Conservation (phyloP, 2,888 invertebrate species). For the Philereme vetulata region DNA sequence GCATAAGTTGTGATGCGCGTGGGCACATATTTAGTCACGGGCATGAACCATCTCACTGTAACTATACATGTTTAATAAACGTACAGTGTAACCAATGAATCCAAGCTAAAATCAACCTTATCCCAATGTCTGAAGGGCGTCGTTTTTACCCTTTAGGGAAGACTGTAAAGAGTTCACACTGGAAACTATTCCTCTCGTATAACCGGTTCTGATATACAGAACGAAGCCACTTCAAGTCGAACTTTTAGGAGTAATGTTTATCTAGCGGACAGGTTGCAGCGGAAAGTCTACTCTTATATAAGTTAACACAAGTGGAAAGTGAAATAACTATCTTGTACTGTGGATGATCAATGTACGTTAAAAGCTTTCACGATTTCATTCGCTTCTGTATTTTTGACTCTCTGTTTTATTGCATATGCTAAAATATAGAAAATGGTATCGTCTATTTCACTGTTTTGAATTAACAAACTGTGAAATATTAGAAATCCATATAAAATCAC, state of each 20-base stretch:
- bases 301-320: neutral
- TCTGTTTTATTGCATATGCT: no score
- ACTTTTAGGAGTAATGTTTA: conserved; percentile 47
- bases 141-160: conserved; percentile 16
- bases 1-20: conserved; percentile 71
- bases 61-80: conserved; percentile 65
- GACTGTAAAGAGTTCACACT: conserved; percentile 53
- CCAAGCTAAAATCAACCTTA: conserved; percentile 22
- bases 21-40: conserved; percentile 78
- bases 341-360: no score
- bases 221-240: conserved; percentile 54
- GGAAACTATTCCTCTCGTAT: conserved; percentile 63
- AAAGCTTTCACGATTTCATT: no score
- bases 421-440: no score
- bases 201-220: conserved; percentile 69
- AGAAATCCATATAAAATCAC: no score
- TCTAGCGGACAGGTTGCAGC: conserved; percentile 21
- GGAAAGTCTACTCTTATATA: conserved; percentile 10
- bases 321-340: no score
- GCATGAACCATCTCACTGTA: conserved; percentile 56
- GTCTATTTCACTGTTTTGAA: no score
- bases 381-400: no score
- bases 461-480: no score
- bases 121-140: conserved; percentile 10
- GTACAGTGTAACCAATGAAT: conserved; percentile 33